Percentiles rank a stretch among this genome's conserved stretches.
These are phyloP conservation scores for Chloroclysta siterata DNA, from an alignment of 2,888 invertebrate species.

Conservation along the genomic window DNA sequence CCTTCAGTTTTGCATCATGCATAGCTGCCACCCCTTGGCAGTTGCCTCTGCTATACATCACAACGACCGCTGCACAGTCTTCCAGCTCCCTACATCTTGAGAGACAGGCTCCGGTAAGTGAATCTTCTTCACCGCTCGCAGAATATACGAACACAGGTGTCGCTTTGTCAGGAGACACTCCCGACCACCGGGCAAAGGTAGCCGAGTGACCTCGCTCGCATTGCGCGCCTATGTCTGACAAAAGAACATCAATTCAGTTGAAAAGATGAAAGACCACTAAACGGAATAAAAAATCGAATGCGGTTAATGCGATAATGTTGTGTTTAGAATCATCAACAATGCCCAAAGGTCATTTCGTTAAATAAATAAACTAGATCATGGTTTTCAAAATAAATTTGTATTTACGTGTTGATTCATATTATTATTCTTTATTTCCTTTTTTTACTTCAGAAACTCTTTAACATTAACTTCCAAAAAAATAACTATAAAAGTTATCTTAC, in stretches of 20 bases:
- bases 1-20: conserved; percentile 54
- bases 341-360: neutral
- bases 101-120: conserved; percentile 72
- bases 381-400: neutral
- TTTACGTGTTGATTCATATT: no score
- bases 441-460: no score
- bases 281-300: conserved; percentile 7
- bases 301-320: neutral
- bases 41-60: conserved; percentile 76
- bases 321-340: conserved; percentile 7
- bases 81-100: conserved; percentile 73
- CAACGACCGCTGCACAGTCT: conserved; percentile 78
- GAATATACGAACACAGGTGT: conserved; percentile 77
- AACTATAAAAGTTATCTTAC: no score
- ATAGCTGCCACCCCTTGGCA: conserved; percentile 74
- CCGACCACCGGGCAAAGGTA: conserved; percentile 73
- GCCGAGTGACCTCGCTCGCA: conserved; percentile 59
- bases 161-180: conserved; percentile 65
- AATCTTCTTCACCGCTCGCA: conserved; percentile 75
- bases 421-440: no score
- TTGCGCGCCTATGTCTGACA: conserved; percentile 56
- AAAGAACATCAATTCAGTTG: conserved; percentile 24
- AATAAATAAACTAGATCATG: neutral
- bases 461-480: no score
- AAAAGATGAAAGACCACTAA: conserved; percentile 13